These are phyloP conservation scores for Terebella lapidaria DNA, from an alignment of 2,888 invertebrate species.

Conservation along the genomic window DNA sequence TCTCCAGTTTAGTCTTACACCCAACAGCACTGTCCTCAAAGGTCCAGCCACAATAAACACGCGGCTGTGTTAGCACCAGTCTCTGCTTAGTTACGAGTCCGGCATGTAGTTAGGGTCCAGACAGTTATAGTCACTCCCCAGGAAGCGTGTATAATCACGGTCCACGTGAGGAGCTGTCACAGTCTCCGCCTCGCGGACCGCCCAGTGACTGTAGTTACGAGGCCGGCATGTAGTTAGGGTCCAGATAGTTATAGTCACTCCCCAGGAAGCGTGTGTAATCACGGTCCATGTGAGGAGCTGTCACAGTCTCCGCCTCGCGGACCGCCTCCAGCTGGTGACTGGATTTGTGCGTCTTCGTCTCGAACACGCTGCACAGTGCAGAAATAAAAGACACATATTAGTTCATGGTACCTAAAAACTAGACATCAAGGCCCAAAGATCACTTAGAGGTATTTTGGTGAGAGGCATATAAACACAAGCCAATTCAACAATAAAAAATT, in stretches of 20 bases:
- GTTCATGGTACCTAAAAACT: no score
- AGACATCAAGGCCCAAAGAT: background rate
- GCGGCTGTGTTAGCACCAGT: no score
- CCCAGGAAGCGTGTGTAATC: constrained; percentile 41
- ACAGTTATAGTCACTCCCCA: constrained; percentile 47
- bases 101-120: constrained; percentile 54
- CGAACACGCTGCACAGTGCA: constrained; percentile 28
- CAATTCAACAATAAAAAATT: no score
- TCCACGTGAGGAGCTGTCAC: no score
- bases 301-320: constrained; percentile 6
- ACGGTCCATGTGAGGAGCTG: constrained; percentile 29
- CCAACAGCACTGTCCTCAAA: no score
- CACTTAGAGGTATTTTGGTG: background rate
- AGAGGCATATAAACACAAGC: no score
- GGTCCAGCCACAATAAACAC: no score
- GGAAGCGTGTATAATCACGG: constrained; percentile 39
- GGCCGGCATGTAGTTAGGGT: constrained; percentile 54
- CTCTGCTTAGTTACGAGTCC: constrained; percentile 30
- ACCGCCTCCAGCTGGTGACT: constrained; percentile 41
- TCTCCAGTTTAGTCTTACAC: no score
- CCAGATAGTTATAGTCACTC: constrained; percentile 50
- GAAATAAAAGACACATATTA: constrained; percentile 31
- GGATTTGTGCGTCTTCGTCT: constrained; percentile 31
- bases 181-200: no score
- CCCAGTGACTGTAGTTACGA: no score